Percentiles rank a stretch among this genome's conserved stretches.
Conservation (phyloP, 2,888 invertebrate genomes). For the Nezara viridula region DNA sequence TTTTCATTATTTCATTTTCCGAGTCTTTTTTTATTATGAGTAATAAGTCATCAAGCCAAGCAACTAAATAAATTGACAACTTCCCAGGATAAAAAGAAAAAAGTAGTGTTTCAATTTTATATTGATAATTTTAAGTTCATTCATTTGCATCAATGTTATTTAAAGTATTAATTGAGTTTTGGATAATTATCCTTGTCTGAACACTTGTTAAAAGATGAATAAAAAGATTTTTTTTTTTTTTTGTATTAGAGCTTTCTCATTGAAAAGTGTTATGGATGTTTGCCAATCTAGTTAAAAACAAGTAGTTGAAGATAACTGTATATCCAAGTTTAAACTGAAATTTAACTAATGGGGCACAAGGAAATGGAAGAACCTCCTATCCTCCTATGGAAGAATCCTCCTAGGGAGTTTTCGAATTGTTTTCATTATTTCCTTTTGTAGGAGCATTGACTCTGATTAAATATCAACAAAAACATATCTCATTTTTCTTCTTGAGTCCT, state of each 20-base stretch:
- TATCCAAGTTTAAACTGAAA: not conserved
- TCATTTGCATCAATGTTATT: not conserved
- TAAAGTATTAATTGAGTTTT: not conserved
- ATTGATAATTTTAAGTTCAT: not conserved
- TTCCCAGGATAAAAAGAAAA: too few species aligned
- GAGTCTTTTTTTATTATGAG: too few species aligned
- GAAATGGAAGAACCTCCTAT: conserved; percentile 55
- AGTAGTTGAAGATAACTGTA: not conserved
- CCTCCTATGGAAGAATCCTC: too few species aligned
- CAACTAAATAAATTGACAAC: too few species aligned
- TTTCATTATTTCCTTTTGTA: too few species aligned
- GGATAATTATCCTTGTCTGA: not conserved
- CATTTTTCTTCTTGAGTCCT: too few species aligned
- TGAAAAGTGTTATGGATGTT: conserved; percentile 33
- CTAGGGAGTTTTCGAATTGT: too few species aligned
- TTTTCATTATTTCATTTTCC: too few species aligned
- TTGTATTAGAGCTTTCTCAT: not conserved
- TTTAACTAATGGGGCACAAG: conserved; percentile 50
- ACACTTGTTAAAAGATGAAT: too few species aligned
- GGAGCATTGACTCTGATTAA: too few species aligned
- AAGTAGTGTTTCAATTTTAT: conserved; percentile 2
- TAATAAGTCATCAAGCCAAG: too few species aligned
- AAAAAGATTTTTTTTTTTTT: not conserved
- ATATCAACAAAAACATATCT: too few species aligned
- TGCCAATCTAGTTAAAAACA: not conserved